Evolutionary conservation across 2,888 invertebrate genomes (phyloP).

Genomic region (Oxycera nigricornis): DNA sequence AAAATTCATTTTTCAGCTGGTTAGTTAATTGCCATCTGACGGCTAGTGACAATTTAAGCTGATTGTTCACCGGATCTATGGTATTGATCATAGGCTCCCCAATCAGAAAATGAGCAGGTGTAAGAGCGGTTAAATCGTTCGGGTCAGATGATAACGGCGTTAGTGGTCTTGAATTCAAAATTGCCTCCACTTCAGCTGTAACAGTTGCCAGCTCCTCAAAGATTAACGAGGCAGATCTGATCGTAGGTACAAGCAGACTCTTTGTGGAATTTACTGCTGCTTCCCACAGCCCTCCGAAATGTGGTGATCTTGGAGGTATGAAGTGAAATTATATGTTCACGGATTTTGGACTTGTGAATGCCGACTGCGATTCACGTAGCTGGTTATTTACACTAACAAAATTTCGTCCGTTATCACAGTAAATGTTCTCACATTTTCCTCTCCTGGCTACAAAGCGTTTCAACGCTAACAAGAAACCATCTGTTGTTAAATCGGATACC

Average conservation of each 20-base stretch:
- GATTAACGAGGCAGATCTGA: neutral
- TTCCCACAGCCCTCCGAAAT: slow-evolving; percentile 47
- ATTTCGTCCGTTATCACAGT: slow-evolving; percentile 2
- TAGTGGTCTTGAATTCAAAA: slow-evolving; percentile 49
- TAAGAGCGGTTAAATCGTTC: slow-evolving; percentile 47
- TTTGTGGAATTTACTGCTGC: slow-evolving; percentile 48
- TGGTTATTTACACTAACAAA: slow-evolving; percentile 7
- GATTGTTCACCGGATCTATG: neutral
- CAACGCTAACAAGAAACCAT: slow-evolving; percentile 24
- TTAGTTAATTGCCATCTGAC: slow-evolving; percentile 40
- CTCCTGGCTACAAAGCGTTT: slow-evolving; percentile 32
- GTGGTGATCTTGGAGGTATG: slow-evolving; percentile 45
- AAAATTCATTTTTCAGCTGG: neutral
- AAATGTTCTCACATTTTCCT: slow-evolving; percentile 26
- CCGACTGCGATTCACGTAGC: neutral
- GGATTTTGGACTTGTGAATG: neutral
- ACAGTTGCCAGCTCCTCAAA: slow-evolving; percentile 30
- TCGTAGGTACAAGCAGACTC: slow-evolving; percentile 36
- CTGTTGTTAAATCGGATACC: slow-evolving; percentile 20
- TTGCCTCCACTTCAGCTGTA: slow-evolving; percentile 47
- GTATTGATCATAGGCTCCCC: slow-evolving; percentile 42
- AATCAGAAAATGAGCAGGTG: slow-evolving; percentile 47
- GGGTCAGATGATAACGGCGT: slow-evolving; percentile 46
- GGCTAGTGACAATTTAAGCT: slow-evolving; percentile 25
- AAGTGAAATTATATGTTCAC: slow-evolving; percentile 40